Conservation (phyloP, 2,888 invertebrate species). For the Euspilapteryx auroguttella region DNA sequence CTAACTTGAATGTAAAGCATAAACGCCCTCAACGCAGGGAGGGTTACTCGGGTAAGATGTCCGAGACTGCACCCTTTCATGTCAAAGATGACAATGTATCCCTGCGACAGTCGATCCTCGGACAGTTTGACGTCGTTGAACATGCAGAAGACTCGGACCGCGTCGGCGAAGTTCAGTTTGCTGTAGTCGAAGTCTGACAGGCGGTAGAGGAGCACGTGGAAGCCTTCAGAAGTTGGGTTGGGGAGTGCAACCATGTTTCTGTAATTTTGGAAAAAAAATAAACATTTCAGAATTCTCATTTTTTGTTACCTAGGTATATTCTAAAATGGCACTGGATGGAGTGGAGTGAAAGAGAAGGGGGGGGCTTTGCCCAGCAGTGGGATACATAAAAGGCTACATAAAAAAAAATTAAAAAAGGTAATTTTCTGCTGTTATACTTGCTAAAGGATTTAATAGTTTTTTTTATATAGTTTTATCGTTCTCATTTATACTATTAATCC, state of each 20-base stretch:
- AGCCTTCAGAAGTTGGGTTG: constrained; percentile 63
- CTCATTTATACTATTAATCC: too few species aligned
- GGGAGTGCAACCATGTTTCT: constrained; percentile 67
- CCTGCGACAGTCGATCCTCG: constrained; percentile 59
- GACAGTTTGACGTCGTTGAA: constrained; percentile 67
- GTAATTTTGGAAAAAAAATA: too few species aligned
- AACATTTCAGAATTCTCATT: too few species aligned
- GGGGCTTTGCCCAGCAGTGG: too few species aligned
- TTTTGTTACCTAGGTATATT: too few species aligned
- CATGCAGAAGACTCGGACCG: constrained; percentile 67
- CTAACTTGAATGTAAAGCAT: constrained; percentile 69
- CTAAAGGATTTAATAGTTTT: too few species aligned
- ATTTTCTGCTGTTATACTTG: too few species aligned
- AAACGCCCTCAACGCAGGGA: constrained; percentile 65
- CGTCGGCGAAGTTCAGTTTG: constrained; percentile 65
- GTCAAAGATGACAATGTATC: constrained; percentile 67
- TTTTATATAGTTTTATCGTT: too few species aligned
- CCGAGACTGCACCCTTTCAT: constrained; percentile 70
- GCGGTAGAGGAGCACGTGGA: constrained; percentile 63
- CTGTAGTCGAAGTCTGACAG: constrained; percentile 64
- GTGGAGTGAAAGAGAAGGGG: too few species aligned
- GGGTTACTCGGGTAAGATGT: constrained; percentile 64
- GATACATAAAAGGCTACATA: too few species aligned
- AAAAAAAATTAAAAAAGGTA: too few species aligned
- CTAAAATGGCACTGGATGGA: too few species aligned